These are phyloP conservation scores for Nicator chloris DNA, from an alignment of 2,113 vertebrate species.

Conservation along the genomic window DNA sequence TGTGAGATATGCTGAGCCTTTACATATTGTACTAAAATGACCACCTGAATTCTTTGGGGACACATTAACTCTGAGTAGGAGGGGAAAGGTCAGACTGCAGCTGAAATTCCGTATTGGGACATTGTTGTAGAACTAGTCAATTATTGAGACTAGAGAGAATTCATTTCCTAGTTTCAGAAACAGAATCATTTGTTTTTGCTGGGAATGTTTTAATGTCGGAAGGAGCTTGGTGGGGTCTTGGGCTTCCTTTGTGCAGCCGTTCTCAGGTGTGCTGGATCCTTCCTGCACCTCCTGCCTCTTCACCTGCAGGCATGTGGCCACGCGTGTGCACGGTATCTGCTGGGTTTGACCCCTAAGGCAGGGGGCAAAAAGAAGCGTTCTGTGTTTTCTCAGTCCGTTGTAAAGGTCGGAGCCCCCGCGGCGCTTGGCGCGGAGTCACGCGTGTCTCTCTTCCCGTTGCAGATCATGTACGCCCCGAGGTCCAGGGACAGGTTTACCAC, in stretches of 20 bases:
- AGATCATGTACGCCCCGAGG: constrained; percentile 90
- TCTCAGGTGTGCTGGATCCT: neutral
- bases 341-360: neutral
- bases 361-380: neutral
- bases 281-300: neutral
- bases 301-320: rapidly evolving
- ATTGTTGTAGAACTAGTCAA: neutral
- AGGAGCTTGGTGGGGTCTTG: neutral
- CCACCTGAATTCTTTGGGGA: neutral
- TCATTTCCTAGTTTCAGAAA: neutral
- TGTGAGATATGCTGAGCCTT: neutral
- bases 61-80: neutral
- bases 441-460: constrained; percentile 32
- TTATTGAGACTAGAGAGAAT: neutral
- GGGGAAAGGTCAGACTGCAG: neutral
- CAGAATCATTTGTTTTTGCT: neutral
- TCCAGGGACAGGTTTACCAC: constrained; percentile 86
- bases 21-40: neutral
- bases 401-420: rapidly evolving
- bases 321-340: rapidly evolving
- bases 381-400: rapidly evolving
- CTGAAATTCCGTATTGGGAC: neutral
- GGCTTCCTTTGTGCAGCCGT: neutral
- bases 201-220: neutral
- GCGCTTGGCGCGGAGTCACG: neutral